Percentiles rank a stretch among this genome's conserved stretches.
These are phyloP conservation scores for Mallotus villosus DNA, from an alignment of 2,797 vertebrate genomes.

Conservation along the genomic window DNA sequence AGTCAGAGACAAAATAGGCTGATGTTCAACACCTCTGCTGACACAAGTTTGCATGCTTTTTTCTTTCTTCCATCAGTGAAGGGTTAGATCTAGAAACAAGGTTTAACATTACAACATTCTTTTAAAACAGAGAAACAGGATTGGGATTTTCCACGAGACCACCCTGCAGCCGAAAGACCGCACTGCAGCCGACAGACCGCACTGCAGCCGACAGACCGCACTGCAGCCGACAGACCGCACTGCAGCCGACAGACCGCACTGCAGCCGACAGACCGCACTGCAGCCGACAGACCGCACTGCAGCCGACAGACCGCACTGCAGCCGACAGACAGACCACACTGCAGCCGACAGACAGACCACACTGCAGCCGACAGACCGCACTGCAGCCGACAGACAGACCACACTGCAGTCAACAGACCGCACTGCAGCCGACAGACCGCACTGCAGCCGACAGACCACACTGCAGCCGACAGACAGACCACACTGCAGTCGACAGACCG, in stretches of 20 bases:
- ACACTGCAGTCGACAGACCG: no score
- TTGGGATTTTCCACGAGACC: constrained; percentile 12
- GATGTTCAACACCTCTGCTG: constrained; percentile 23
- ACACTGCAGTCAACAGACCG: not conserved
- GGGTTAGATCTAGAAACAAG: constrained; percentile 13
- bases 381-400: no score
- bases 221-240: not conserved
- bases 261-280: no score
- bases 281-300: not conserved
- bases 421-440: no score
- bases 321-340: no score
- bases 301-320: no score
- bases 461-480: no score
- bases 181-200: no score
- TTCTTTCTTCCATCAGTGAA: constrained; percentile 12
- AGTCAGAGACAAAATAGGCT: constrained; percentile 21
- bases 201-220: no score
- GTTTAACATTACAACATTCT: constrained; percentile 31
- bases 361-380: no score
- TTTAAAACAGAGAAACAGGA: constrained; percentile 7
- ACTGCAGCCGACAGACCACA: no score
- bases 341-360: not conserved
- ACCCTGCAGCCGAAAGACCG: not conserved
- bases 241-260: no score
- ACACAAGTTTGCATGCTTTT: constrained; percentile 29